Evolutionary conservation across 2,113 vertebrate species (phyloP).

Genomic region (Cyanoliseus patagonus): DNA sequence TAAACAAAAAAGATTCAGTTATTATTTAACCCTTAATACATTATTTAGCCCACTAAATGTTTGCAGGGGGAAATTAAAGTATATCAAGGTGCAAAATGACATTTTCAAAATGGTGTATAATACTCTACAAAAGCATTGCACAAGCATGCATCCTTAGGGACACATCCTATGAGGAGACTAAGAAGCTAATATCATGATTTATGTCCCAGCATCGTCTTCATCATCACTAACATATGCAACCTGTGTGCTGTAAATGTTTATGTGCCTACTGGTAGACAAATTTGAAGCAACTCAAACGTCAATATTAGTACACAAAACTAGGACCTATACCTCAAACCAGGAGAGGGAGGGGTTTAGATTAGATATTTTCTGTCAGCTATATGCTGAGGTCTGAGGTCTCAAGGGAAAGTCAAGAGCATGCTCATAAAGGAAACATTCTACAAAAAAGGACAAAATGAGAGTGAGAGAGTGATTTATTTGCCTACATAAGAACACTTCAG

Average conservation of each 20-base stretch:
- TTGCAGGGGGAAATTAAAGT: accelerated
- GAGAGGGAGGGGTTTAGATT: background rate
- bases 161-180: background rate
- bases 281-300: background rate
- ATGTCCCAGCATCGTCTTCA: background rate
- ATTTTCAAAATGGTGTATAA: background rate
- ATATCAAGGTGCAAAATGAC: background rate
- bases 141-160: background rate
- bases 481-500: background rate
- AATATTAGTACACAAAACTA: background rate
- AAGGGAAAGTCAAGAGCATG: background rate
- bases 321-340: background rate
- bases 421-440: background rate
- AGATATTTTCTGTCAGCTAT: background rate
- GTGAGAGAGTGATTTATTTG: background rate
- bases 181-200: background rate
- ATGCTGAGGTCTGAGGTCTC: background rate
- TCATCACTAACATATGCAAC: background rate
- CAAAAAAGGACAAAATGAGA: background rate
- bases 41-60: background rate
- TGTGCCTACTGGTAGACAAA: background rate
- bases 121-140: background rate
- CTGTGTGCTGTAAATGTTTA: background rate
- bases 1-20: background rate
- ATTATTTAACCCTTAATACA: background rate